Evolutionary conservation across 2,888 invertebrate genomes (phyloP).

Genomic region (Heteromyza rotundicornis): DNA sequence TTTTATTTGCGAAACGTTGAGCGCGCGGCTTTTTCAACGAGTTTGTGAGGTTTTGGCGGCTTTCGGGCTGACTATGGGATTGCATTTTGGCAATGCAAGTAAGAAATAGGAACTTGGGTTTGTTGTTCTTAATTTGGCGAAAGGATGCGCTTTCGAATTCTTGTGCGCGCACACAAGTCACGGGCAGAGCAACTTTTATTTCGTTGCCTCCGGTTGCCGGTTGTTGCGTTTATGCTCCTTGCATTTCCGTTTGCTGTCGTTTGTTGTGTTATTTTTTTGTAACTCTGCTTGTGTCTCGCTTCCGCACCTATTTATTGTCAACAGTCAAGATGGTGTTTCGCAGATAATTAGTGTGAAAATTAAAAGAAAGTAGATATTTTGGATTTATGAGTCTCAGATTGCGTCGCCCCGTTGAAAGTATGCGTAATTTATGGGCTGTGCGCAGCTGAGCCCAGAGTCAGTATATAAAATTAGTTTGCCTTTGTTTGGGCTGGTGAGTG

Average conservation of each 20-base stretch:
- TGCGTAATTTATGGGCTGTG: background rate
- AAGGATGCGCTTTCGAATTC: background rate
- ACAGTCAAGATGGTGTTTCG: conserved; percentile 38
- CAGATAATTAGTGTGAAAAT: conserved; percentile 48
- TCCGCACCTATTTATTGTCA: conserved; percentile 43
- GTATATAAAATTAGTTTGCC: too few species aligned
- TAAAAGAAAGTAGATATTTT: conserved; percentile 39
- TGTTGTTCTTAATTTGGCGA: background rate
- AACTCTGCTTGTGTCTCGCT: too few species aligned
- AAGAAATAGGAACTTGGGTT: background rate
- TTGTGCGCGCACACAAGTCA: background rate
- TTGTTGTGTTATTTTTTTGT: background rate
- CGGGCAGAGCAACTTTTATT: background rate
- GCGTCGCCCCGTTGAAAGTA: background rate
- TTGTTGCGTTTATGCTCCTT: background rate
- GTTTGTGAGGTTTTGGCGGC: conserved; percentile 23
- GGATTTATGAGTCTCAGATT: background rate
- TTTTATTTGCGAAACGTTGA: conserved; percentile 29
- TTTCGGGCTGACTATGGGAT: background rate
- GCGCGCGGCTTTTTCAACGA: conserved; percentile 19
- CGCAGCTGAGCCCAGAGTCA: background rate
- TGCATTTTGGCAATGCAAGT: background rate
- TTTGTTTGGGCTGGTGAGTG: too few species aligned
- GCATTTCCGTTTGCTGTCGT: background rate
- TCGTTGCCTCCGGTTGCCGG: background rate